These are phyloP conservation scores for Palythoa caribaeorum DNA, from an alignment of 92 coral and sea anemone genomes.

Conservation along the genomic window DNA sequence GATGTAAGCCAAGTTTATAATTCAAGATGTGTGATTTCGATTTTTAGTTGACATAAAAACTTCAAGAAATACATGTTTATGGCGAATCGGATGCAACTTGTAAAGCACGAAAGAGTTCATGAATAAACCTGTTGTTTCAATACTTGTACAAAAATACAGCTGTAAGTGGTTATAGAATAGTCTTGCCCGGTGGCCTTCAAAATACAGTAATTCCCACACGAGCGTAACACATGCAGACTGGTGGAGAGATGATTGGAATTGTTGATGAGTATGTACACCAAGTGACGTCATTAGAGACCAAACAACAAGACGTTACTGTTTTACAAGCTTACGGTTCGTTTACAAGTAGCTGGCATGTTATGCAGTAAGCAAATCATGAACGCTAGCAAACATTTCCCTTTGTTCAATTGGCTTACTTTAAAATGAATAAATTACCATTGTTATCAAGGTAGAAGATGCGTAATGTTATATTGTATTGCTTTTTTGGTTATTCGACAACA, in stretches of 20 bases:
- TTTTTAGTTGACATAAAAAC: not conserved
- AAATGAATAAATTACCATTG: not conserved
- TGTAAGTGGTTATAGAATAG: conserved; percentile 20
- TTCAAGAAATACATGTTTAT: not conserved
- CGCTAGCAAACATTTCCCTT: not conserved
- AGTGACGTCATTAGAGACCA: no score
- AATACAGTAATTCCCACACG: conserved; percentile 20
- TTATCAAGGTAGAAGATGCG: not conserved
- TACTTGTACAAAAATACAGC: conserved; percentile 24
- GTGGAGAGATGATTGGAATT: no score
- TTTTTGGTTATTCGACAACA: not conserved
- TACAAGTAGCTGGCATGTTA: no score
- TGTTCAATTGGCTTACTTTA: not conserved
- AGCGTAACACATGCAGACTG: not conserved
- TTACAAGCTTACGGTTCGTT: not conserved
- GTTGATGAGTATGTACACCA: no score
- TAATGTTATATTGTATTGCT: not conserved
- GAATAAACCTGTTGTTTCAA: conserved; percentile 11
- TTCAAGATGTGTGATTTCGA: not conserved
- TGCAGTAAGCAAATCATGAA: not conserved
- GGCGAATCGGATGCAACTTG: not conserved
- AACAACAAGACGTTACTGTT: not conserved
- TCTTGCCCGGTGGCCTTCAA: conserved; percentile 23
- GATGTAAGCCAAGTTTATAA: conserved; percentile 2
- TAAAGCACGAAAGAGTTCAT: conserved; percentile 11